phyloP scores from a whole-genome alignment of 2,797 vertebrate species.

The Argya squamiceps region DNA sequence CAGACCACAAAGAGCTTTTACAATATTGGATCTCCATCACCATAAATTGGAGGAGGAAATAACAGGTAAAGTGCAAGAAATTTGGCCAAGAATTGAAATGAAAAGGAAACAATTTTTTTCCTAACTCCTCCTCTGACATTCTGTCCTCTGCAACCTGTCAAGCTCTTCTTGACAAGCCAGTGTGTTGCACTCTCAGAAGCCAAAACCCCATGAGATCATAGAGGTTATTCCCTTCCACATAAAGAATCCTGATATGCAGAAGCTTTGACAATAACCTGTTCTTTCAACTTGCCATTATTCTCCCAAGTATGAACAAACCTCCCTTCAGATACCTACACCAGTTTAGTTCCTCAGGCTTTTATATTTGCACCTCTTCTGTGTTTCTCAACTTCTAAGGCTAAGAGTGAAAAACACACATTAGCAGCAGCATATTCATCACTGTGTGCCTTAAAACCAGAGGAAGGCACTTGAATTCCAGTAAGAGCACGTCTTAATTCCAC shows the following conservation, averaged over 20 bases:
- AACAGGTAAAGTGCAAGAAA: background rate
- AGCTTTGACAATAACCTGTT: background rate
- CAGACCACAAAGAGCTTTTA: constrained; percentile 30
- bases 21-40: background rate
- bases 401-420: background rate
- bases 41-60: background rate
- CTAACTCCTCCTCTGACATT: background rate
- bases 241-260: background rate
- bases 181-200: background rate
- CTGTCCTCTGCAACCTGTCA: background rate
- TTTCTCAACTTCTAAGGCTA: background rate
- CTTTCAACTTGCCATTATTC: background rate
- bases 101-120: constrained; percentile 8
- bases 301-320: background rate
- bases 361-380: background rate
- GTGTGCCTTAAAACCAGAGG: background rate
- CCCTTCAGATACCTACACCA: background rate
- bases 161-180: background rate
- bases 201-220: background rate
- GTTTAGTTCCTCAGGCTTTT: background rate
- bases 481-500: background rate
- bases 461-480: constrained; percentile 17
- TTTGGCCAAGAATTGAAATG: background rate
- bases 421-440: background rate
- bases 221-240: background rate